A percentile compares a stretch with the other conserved stretches of the same genome.
These are phyloP conservation scores for Crossaster papposus DNA, from an alignment of 53 echinoderm and acorn worm species.

Conservation along the genomic window DNA sequence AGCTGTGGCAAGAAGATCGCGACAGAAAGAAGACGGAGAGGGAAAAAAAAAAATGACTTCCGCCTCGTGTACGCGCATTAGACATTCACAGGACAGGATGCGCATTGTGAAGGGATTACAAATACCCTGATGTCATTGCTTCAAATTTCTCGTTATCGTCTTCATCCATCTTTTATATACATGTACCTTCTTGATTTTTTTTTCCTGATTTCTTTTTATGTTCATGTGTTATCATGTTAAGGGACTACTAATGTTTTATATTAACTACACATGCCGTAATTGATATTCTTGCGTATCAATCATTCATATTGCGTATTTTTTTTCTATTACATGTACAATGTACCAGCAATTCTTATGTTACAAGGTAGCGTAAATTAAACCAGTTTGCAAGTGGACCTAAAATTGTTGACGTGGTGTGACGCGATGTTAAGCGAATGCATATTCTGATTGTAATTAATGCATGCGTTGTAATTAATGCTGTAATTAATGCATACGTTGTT, in stretches of 20 bases:
- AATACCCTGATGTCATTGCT: neutral
- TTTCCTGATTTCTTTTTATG: neutral
- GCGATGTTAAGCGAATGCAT: no score
- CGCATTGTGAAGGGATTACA: neutral
- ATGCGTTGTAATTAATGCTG: no score
- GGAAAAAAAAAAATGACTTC: neutral
- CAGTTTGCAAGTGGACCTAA: neutral
- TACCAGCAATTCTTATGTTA: no score
- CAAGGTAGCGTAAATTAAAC: no score
- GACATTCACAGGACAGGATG: conserved; percentile 7
- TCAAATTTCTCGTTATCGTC: neutral
- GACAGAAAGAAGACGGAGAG: no score
- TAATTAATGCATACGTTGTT: no score
- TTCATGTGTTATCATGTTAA: neutral
- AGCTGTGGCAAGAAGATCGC: conserved; percentile 7
- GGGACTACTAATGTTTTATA: neutral
- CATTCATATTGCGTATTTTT: no score
- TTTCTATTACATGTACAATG: no score
- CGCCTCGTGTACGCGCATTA: neutral
- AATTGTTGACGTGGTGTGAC: no score
- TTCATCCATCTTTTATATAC: neutral
- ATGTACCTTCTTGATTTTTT: neutral
- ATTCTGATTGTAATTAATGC: no score
- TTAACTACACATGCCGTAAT: neutral
- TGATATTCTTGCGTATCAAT: no score